Base-by-base conservation (phyloP, 1,140 invertebrate genomes). In the Halyomorpha halys region DNA sequence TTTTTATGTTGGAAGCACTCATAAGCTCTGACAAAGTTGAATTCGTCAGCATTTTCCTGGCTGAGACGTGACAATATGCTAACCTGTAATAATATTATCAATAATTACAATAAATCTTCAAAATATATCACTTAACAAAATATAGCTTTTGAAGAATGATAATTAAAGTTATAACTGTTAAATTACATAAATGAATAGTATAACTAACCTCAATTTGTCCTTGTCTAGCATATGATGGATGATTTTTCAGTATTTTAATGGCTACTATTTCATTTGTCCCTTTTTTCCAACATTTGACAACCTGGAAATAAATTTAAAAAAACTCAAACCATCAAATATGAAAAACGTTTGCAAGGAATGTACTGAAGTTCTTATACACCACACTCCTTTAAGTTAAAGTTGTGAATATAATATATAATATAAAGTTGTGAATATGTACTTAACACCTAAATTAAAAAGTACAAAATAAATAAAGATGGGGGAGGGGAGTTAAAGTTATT, bases 201-300 rank as follows among this genome's bases (percentile, higher is more conserved):
- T 23, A 16, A 68, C 75, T 77, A 64, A 95, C 92, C 84, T 99
- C 97, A 79, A 99, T 99, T 80, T 99, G 97, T 69, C 97, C 97
- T 81, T 99, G 97, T 71, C 97, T 84, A 65, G 96, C 96, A 81
- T 99, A 99, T 62, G 95, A 98, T 61, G 97, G 97, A 82, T 99
- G 97, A 80, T 99, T 99, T 79, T 99, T 99, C 30, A 99, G 80
- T 74, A 99, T 99, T 82, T 99, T 99, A 74, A 99, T 99, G 72
- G 97, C 97, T 67, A 99, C 96, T 72, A 99, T 98, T 78, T 99
- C 96, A 76, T 97, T 99, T 65, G 97, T 99, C 74, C 97, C 97
- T 76, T 98, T 98, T 77, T 99, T 99, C 97, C 97, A 99, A 77
- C 97, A 99, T 81, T 99, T 99, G 70, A 98, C 96, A 70, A 99